Evolutionary conservation across 2,797 vertebrate genomes (phyloP), one percentile per base, ranked within the genome.

Genomic region (Apogon talboti): DNA sequence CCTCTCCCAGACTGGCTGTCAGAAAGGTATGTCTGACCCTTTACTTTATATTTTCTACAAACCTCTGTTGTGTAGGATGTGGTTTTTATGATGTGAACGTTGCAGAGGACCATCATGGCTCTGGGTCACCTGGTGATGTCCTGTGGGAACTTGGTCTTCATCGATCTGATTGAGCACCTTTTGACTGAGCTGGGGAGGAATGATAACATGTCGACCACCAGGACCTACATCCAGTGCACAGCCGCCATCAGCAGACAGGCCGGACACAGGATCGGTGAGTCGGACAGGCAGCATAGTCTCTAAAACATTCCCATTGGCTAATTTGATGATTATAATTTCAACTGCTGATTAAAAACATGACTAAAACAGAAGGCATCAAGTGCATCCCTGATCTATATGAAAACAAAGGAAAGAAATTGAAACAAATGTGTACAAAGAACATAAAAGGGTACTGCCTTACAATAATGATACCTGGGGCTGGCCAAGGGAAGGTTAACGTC

Each of bases 231-330:
- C 92, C 98, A 99, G 59, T 98, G 98, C 89, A 98, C 98, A 71
- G 98, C 98, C 56, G 98, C 98, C 91, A 99, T 99, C 93, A 99
- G 98, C 94, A 93, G 98, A 70, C 98, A 99, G 94, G 98, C 98
- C 5, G 98, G 98, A 76, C 98, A 99, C 78, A 87, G 98, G 86
- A 98, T 99, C 82, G 98, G 98, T 99, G 94, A 95, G 95, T 14
- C 7, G 0, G 0, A 11, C 30, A 35, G 19, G 19, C 24, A 28
- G 53, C 15, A 64, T 33, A 12, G 2, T 15, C 2, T 35, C 10
- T 11, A n/a, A 15, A 15, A n/a, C 1, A 43, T n/a, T 43, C 41
- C 13, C 4, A 33, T 15, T 18, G 35, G 14, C 14, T 7, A n/a
- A 44, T 15, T 15, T 12, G 6, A 56, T 28, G 7, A 14, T 0